Conservation (phyloP, 2,888 invertebrate species). For the Eremobia ochroleuca region DNA sequence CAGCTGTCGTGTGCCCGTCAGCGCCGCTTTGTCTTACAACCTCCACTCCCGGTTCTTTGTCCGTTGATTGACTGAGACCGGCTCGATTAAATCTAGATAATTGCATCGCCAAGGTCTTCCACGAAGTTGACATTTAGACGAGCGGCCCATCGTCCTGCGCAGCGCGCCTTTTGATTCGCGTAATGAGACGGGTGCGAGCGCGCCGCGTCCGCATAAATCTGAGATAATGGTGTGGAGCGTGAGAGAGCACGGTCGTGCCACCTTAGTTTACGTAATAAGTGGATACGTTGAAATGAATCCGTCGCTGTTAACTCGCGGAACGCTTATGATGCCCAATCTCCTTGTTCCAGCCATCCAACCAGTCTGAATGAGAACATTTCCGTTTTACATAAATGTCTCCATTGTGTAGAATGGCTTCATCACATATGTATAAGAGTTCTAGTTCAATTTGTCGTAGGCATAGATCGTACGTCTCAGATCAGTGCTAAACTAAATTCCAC, state of each 20-base stretch:
- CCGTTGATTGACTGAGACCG: conserved; percentile 80
- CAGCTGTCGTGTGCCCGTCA: conserved; percentile 78
- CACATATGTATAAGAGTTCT: conserved; percentile 23
- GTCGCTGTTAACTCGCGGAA: conserved; percentile 73
- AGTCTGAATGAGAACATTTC: conserved; percentile 72
- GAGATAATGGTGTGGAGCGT: conserved; percentile 86
- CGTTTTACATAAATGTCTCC: conserved; percentile 56
- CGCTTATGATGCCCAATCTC: conserved; percentile 80
- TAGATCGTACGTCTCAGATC: conserved; percentile 13
- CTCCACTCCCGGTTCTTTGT: conserved; percentile 80
- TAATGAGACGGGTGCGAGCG: conserved; percentile 87
- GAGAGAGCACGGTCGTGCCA: conserved; percentile 87
- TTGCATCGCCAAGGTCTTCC: conserved; percentile 85
- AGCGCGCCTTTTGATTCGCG: conserved; percentile 83
- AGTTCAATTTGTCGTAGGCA: conserved; percentile 12
- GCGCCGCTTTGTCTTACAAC: conserved; percentile 79
- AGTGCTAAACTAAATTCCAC: conserved; percentile 12
- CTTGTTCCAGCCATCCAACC: conserved; percentile 65
- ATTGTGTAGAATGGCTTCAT: conserved; percentile 34
- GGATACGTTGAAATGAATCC: conserved; percentile 81
- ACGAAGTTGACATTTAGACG: conserved; percentile 86
- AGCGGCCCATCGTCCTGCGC: conserved; percentile 74
- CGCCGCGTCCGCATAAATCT: conserved; percentile 85
- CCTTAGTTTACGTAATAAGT: conserved; percentile 87
- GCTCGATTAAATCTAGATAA: conserved; percentile 84